Conservation (phyloP, 2,888 invertebrate species). For the Lacanobia wlatinum region DNA sequence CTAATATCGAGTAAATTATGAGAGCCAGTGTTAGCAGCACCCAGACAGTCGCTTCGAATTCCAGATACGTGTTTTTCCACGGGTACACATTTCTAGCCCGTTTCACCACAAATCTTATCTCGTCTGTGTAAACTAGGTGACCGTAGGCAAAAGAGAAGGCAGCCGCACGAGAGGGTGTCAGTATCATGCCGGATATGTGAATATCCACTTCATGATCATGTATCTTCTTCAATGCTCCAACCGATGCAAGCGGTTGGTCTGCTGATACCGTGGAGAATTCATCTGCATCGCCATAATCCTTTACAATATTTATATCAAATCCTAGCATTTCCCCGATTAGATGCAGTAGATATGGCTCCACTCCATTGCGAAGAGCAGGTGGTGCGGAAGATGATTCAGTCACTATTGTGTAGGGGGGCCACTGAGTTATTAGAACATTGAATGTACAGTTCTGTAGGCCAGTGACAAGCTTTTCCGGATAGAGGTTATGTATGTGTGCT, state of each 20-base stretch:
- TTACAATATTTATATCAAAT: slow-evolving; percentile 73
- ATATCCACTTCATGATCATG: slow-evolving; percentile 55
- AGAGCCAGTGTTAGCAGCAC: slow-evolving; percentile 49
- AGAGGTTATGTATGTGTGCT: slow-evolving; percentile 58
- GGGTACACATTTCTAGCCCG: slow-evolving; percentile 22
- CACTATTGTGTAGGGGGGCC: slow-evolving; percentile 71
- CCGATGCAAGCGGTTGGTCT: slow-evolving; percentile 67
- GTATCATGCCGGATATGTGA: slow-evolving; percentile 48
- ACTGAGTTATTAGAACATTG: slow-evolving; percentile 69
- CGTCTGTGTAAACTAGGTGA: slow-evolving; percentile 51
- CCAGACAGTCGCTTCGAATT: slow-evolving; percentile 60
- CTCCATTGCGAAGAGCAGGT: slow-evolving; percentile 55
- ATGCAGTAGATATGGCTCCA: slow-evolving; percentile 70
- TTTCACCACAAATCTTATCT: slow-evolving; percentile 54
- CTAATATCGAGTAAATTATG: slow-evolving; percentile 41
- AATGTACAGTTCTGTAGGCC: slow-evolving; percentile 76
- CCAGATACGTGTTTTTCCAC: slow-evolving; percentile 65
- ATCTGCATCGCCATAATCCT: slow-evolving; percentile 62
- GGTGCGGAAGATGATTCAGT: slow-evolving; percentile 13
- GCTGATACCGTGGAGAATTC: slow-evolving; percentile 65
- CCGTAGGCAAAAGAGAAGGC: slow-evolving; percentile 51
- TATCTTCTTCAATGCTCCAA: slow-evolving; percentile 62
- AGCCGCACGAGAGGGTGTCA: slow-evolving; percentile 46
- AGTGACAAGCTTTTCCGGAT: slow-evolving; percentile 69
- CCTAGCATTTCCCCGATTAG: slow-evolving; percentile 71